A percentile compares a stretch with the other conserved stretches of the same genome.
Evolutionary conservation across 2,113 vertebrate genomes (phyloP).

Genomic region (Kobus ellipsiprymnus): DNA sequence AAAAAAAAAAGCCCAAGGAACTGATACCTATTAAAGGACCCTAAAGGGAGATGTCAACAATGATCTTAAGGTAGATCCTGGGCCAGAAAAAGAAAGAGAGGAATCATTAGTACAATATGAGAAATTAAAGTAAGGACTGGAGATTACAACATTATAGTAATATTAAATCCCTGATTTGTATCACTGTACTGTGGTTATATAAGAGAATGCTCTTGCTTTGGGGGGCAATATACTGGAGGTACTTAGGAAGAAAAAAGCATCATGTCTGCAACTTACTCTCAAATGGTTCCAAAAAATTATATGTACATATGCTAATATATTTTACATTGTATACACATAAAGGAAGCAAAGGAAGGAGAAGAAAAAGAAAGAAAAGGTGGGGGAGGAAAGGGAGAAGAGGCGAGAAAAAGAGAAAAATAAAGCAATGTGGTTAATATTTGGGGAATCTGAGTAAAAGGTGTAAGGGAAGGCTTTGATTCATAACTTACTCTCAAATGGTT

Average conservation of each 20-base stretch:
- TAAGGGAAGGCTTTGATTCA: not conserved
- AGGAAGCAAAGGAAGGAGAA: not conserved
- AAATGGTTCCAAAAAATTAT: not conserved
- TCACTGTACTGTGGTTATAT: not conserved
- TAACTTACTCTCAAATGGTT: not conserved
- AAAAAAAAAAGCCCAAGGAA: not conserved
- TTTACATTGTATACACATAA: not conserved
- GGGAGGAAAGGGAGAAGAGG: not conserved
- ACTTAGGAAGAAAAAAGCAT: not conserved
- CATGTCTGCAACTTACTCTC: not conserved
- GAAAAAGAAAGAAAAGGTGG: not conserved
- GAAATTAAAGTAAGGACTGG: not conserved
- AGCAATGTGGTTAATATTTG: not conserved
- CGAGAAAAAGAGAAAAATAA: not conserved
- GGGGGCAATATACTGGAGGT: not conserved
- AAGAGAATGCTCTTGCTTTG: not conserved
- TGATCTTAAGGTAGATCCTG: not conserved
- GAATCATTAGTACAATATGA: not conserved
- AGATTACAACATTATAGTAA: not conserved
- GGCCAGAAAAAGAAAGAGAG: not conserved
- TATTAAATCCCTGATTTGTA: not conserved
- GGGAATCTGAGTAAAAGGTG: not conserved
- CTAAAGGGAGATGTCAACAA: not conserved
- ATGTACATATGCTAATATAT: not conserved
- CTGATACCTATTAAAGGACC: not conserved